Base-by-base conservation (phyloP, 2,888 invertebrate genomes). In the Agriopis marginaria region DNA sequence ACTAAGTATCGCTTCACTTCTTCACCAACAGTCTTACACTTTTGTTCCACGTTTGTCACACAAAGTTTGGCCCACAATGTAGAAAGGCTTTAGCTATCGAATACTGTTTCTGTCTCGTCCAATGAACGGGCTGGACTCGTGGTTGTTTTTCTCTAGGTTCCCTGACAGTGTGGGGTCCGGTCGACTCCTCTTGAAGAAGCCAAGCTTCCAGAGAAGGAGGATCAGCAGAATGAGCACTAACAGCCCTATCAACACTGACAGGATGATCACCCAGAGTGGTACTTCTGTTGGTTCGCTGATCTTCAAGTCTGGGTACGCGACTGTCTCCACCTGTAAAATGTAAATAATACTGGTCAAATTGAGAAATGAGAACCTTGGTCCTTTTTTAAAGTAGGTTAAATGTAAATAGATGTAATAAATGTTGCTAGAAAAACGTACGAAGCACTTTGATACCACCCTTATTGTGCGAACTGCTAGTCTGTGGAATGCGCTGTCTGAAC, bases 111-210 rank as follows among this genome's bases (percentile, higher is more conserved):
- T 87, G 42, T 94, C 93, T 45, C 93, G 82, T 1, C 89, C 91
- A 47, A 95, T 92, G 80, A 96, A 96, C 23, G 96, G 96, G 82
- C 96, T 96, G 72, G 96, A 96, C 76, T 97, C 97, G 79, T 96
- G 95, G 69, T 91, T 91, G 82, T 96, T 96, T 83, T 97, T 97
- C 84, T 97, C 97, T 39, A 97, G 88, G 87, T 97, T 97, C 0
- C 97, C 98, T 32, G 97, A 97, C 6, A 97, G 88, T 14, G 98
- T 98, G 0, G 97, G 97, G 88, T 98, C 98, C 7, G 97, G 97
- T 75, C 98, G 95, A 84, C 97, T 96, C 82, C 98, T 93, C 84
- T 98, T 98, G 92, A 98, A 98, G 95, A 98, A 98, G 63, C 98
- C 98, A 64, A 98, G 96, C 93, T 97, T 98, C 96, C 98, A 98